These are phyloP conservation scores for Nasua narica DNA, from an alignment of 2,797 vertebrate genomes.

Conservation along the genomic window DNA sequence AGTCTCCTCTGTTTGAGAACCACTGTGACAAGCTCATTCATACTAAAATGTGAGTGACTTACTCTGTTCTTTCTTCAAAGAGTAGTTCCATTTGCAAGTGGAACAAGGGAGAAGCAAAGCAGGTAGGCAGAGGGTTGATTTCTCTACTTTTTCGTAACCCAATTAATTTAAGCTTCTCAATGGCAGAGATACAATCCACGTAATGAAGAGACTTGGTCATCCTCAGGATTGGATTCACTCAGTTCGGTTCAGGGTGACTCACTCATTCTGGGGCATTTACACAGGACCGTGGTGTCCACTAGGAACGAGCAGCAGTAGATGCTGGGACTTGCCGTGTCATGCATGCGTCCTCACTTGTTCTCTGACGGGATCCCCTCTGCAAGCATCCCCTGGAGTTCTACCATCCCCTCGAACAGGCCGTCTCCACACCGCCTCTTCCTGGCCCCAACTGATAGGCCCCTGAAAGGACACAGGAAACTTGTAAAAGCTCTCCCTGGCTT, in stretches of 20 bases:
- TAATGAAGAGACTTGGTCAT: neutral
- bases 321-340: rapidly evolving
- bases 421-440: neutral
- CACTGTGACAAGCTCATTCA: neutral
- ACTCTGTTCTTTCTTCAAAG: neutral
- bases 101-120: neutral
- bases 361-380: neutral
- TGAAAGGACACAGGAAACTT: neutral
- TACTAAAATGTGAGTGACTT: neutral
- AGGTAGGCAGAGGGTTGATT: neutral
- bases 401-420: neutral
- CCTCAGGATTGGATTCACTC: neutral
- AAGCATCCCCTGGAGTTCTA: neutral
- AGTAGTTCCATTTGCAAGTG: neutral
- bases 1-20: neutral
- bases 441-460: neutral
- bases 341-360: neutral
- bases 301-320: neutral
- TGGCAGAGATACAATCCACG: neutral
- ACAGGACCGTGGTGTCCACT: rapidly evolving
- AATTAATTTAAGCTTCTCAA: neutral
- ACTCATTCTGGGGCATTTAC: neutral
- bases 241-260: neutral
- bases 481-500: neutral
- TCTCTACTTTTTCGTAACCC: neutral